Base-by-base conservation (phyloP, 2,113 vertebrate genomes). In the Psittacula cyanocephala region DNA sequence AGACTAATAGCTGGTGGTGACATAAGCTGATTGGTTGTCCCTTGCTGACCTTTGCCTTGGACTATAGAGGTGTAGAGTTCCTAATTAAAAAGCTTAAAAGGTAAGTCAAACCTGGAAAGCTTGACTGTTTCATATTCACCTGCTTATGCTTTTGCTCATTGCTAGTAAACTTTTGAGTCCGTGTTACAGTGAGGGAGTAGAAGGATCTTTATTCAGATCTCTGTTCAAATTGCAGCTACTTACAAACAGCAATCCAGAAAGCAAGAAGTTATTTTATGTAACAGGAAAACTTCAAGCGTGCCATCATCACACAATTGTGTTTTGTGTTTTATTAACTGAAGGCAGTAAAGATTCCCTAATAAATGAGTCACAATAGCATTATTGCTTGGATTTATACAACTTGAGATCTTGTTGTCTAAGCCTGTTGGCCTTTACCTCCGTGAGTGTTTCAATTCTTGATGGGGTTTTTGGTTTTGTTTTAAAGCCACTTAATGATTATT, bases 331-430 rank as follows among this genome's bases (percentile, higher is more conserved):
- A 11, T 65, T 81, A 91, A 69, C 46, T 69, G 59, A 82, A 92
- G 19, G 28, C 70, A 63, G 59, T 93, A 50, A 89, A 85, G 71
- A 50, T 85, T 95, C 39, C 67, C n/a, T 91, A 94, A 86, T 74
- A 86, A 94, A 85, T 77, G 75, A 95, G 63, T 94, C 89, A 89
- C 49, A 79, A 44, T 62, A 82, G 44, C n/a, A 46, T 93, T 93
- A 84, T 29, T 93, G 28, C 41, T 92, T 19, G 76, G 87, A 77
- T 80, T 23, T 93, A 63, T 9, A 46, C 77, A 86, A 94, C 24
- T 69, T 81, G 41, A 44, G 65, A 25, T 93, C 33, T 49, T 82
- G 20, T 60, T 49, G 81, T 50, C 53, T 80, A 77, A 94, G 67
- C 43, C 39, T 77, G 17, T 88, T 95, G 75, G 63, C 67, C 43